phyloP scores from a whole-genome alignment of 1,140 invertebrate genomes.

The Trichonephila clavipes region DNA sequence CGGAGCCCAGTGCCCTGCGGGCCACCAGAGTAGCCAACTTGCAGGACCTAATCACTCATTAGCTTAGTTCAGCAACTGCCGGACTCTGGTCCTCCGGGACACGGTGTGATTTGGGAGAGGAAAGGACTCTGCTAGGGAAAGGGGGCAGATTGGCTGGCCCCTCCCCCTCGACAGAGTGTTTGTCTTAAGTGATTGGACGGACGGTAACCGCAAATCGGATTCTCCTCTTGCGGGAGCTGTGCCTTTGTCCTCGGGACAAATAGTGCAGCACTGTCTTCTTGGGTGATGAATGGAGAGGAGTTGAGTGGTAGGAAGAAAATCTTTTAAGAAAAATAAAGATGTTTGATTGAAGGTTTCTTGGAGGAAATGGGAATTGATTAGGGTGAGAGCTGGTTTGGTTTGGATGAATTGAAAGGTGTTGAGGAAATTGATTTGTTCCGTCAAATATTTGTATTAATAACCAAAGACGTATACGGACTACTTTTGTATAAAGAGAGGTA shows the following conservation, averaged over 20 bases:
- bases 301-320: background rate
- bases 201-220: conserved; percentile 74
- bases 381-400: background rate
- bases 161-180: conserved; percentile 32
- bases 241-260: conserved; percentile 69
- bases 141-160: conserved; percentile 38
- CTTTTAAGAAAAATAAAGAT: background rate
- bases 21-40: conserved; percentile 46
- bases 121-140: conserved; percentile 1
- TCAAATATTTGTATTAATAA: too few relatives aligned
- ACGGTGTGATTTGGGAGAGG: conserved; percentile 67
- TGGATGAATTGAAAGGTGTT: background rate
- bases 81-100: conserved; percentile 64
- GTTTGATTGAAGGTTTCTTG: background rate
- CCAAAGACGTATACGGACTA: too few relatives aligned
- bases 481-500: too few relatives aligned
- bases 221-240: background rate
- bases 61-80: conserved; percentile 67
- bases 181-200: conserved; percentile 75
- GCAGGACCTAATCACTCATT: conserved; percentile 64
- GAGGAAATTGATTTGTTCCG: too few relatives aligned
- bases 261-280: conserved; percentile 13
- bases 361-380: conserved; percentile 4
- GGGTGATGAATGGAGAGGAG: background rate
- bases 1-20: conserved; percentile 62